Percentiles rank a stretch among this genome's conserved stretches.
Evolutionary conservation across 2,113 vertebrate genomes (phyloP).

Genomic region (Cygnus buccinator): DNA sequence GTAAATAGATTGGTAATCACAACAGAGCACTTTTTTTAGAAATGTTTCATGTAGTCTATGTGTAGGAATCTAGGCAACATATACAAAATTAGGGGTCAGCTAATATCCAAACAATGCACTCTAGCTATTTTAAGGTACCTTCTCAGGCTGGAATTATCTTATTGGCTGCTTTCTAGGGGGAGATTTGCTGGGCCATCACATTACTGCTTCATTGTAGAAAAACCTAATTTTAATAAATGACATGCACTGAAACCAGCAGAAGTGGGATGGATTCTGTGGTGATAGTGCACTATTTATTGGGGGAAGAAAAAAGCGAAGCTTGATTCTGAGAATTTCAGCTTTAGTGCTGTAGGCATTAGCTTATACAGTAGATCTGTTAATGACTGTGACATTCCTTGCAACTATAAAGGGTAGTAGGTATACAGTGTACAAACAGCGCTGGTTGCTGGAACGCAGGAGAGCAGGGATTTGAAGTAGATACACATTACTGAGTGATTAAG

Average conservation of each 20-base stretch:
- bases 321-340: neutral
- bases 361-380: neutral
- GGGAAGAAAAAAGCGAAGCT: rapidly evolving
- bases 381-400: neutral
- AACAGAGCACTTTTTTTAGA: neutral
- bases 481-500: rapidly evolving
- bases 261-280: neutral
- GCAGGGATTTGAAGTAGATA: neutral
- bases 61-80: neutral
- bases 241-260: neutral
- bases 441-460: rapidly evolving
- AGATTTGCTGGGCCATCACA: neutral
- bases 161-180: neutral
- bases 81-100: neutral
- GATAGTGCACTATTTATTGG: neutral
- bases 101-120: neutral
- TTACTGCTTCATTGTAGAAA: neutral
- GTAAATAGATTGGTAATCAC: neutral
- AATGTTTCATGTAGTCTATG: neutral
- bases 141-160: neutral
- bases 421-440: neutral
- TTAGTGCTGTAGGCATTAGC: neutral
- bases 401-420: neutral
- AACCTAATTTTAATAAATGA: neutral
- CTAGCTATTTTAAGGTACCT: neutral